These are phyloP conservation scores for Melopsittacus undulatus DNA, from an alignment of 2,797 vertebrate species.

Conservation along the genomic window DNA sequence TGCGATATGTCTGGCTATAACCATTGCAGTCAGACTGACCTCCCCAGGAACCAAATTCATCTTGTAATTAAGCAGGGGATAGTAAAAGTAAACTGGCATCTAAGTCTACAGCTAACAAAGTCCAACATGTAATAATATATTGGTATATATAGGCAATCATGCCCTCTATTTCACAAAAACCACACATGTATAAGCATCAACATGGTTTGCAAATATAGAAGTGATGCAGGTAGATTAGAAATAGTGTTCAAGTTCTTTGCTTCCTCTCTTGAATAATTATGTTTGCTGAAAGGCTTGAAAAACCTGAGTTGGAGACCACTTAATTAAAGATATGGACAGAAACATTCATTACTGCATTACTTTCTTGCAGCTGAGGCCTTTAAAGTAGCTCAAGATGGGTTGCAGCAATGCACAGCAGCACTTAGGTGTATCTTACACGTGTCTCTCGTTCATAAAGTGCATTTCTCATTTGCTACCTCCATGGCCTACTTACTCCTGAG, in stretches of 20 bases:
- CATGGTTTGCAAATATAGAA: neutral
- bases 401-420: neutral
- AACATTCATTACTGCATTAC: neutral
- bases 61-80: constrained; percentile 6
- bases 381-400: accelerated
- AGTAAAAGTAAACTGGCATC: neutral
- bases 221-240: neutral
- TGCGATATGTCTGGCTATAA: neutral
- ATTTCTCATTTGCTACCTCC: neutral
- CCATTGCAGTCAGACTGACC: constrained; percentile 40
- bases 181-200: accelerated
- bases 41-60: neutral
- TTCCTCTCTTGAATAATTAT: neutral
- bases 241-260: neutral
- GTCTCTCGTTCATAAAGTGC: neutral
- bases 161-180: neutral
- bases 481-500: accelerated
- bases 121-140: neutral
- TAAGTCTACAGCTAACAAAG: neutral
- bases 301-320: neutral
- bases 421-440: too few relatives aligned
- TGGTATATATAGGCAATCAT: neutral
- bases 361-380: neutral
- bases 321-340: neutral
- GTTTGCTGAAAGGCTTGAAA: neutral